Base-by-base conservation (phyloP, 2,113 vertebrate genomes). In the Gallinago paraguaiae region DNA sequence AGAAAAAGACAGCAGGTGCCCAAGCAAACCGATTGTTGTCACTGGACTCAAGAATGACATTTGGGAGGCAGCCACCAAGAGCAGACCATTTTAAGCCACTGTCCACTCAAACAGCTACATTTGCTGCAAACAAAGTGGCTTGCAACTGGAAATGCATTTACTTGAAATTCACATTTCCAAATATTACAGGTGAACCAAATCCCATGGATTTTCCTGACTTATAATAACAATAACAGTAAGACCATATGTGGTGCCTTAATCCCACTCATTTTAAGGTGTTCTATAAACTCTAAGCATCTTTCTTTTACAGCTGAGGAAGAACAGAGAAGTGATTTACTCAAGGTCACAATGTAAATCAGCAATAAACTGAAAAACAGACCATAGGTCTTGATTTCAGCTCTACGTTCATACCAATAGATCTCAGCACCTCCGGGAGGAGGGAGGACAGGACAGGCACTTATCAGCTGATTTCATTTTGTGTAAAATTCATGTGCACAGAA, bases 1-100 rank as follows among this genome's bases (percentile, higher is more conserved):
- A 82, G 72, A 93, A 94, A 93, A 93, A 69, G 82, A 54, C 77
- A 86, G 69, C 88, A 93, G 80, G 88, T 96, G 72, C 92, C 80
- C 65, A 83, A 82, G 77, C 33, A 93, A 92, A 84, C 39, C 86
- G 50, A 37, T 86, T 90, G 65, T 68, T 88, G 39, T 69, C 80
- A 61, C 35, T 60, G 72, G 80, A 60, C 56, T 68, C 69, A 69
- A 60, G 77, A 59, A 86, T 1, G 2, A 68, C 35, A 50, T 94
- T 69, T 0, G 1, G 15, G 56, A 24, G 25, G 46, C n/a, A 75
- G 14, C 16, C 67, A 93, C 53, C n/a, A 77, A 94, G 4, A 83
- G 33, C 27, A 64, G 48, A 82, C 37, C 7, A 71, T 83, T 88
- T 90, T 86, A 86, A 88, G 53, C n/a, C 88, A n/a, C 48, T 86